Evolutionary conservation across 2,888 invertebrate genomes (phyloP).

Genomic region (Tanypteryx hageni): DNA sequence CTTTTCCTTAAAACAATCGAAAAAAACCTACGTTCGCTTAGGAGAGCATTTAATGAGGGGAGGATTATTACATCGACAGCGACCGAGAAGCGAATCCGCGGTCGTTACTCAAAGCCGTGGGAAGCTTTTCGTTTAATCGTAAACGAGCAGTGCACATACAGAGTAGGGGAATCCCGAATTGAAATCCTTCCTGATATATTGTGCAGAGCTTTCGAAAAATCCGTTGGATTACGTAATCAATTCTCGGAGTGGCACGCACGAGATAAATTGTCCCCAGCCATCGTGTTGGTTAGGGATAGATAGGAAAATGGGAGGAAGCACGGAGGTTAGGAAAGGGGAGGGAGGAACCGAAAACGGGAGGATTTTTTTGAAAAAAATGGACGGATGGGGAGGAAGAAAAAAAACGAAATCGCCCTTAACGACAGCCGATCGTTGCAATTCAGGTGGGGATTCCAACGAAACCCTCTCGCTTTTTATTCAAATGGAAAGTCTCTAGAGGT

Average conservation of each 20-base stretch:
- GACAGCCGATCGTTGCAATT: too few relatives aligned
- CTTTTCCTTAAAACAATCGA: neutral
- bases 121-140: slow-evolving; percentile 15
- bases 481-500: too few relatives aligned
- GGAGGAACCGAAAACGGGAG: neutral
- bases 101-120: neutral
- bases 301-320: neutral
- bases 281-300: slow-evolving; percentile 5
- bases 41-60: neutral
- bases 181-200: slow-evolving; percentile 45
- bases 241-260: slow-evolving; percentile 37
- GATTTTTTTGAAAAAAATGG: too few relatives aligned
- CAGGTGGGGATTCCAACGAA: too few relatives aligned
- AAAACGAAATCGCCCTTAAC: too few relatives aligned
- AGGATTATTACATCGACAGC: neutral
- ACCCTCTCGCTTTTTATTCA: too few relatives aligned
- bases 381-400: too few relatives aligned
- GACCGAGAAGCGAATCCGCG: neutral
- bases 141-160: slow-evolving; percentile 37
- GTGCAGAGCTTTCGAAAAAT: slow-evolving; percentile 40
- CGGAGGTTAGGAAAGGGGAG: neutral
- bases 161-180: neutral
- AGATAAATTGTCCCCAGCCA: slow-evolving; percentile 27
- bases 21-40: neutral
- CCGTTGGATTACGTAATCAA: slow-evolving; percentile 45